Evolutionary conservation across 2,888 invertebrate genomes (phyloP), one percentile per base, ranked within the genome.

Genomic region (Diploptera punctata): DNA sequence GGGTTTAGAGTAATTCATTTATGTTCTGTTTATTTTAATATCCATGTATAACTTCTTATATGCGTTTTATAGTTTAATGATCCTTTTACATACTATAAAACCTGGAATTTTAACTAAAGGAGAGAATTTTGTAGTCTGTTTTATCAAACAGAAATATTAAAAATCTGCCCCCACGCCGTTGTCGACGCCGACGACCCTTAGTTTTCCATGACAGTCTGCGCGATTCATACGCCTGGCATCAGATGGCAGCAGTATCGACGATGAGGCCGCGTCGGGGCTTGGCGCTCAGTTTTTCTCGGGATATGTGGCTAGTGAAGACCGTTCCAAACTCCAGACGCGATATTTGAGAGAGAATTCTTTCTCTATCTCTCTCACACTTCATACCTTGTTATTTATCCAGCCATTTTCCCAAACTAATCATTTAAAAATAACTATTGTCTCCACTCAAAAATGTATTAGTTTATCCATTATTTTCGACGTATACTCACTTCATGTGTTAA

Each of bases 221-320:
- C 57, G 29, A 57, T 57, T 57, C 57, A 16, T 2, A 2, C 29
- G 29, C 7, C 57, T 29, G 29, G 57, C 57, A 57, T 57, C 57
- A 57, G 57, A 57, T 57, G 57, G 57, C 57, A 57, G 57, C 29
- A 57, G 57, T 57, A n/a, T 57, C 31, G 57, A 57, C 16, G 57
- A 31, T 29, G 57, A 24, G 57, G 57, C 29, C 26, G 57, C 57
- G 57, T 29, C 57, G 31, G 57, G 24, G 1, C 18, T 3, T 16
- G 29, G 13, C 4, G 24, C 71, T 71, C 71, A 71, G 71, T 71
- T 67, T 71, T 18, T n/a, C 21, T 57, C 67, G 71, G 18, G 65
- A 43, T 67, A 65, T 24, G 38, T 65, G 71, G n/a, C 49, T 5
- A 44, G 67, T 33, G 21, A 65, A 43, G 33, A 65, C 49, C 71